These are phyloP conservation scores for Papilio helenus DNA, from an alignment of 1,140 invertebrate species.

Conservation along the genomic window DNA sequence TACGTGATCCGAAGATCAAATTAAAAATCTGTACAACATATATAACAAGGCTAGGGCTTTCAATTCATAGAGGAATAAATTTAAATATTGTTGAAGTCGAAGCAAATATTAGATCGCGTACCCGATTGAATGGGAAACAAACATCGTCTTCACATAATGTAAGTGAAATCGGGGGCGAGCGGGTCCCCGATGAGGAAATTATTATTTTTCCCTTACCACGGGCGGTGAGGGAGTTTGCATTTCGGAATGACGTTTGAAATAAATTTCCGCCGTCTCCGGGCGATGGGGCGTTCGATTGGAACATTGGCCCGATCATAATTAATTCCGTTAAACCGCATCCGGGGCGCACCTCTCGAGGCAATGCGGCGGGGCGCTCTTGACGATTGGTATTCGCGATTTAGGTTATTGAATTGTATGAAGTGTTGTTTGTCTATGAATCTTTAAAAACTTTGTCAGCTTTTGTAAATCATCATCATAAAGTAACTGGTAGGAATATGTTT, in stretches of 20 bases:
- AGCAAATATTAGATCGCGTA: slow-evolving; percentile 28
- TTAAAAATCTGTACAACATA: not conserved
- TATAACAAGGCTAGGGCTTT: not conserved
- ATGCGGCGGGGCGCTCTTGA: slow-evolving; percentile 22
- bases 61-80: not conserved
- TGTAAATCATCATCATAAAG: too few species aligned
- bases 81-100: slow-evolving; percentile 12
- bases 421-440: not conserved
- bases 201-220: slow-evolving; percentile 53
- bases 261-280: slow-evolving; percentile 68
- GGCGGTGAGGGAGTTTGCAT: slow-evolving; percentile 53
- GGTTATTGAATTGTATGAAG: not conserved
- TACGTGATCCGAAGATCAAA: not conserved
- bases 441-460: not conserved
- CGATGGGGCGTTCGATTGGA: slow-evolving; percentile 70
- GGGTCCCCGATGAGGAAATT: slow-evolving; percentile 54
- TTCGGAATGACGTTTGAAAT: slow-evolving; percentile 75
- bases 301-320: slow-evolving; percentile 78
- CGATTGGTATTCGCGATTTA: slow-evolving; percentile 26
- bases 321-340: slow-evolving; percentile 68
- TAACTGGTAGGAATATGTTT: too few species aligned
- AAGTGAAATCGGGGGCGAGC: slow-evolving; percentile 36
- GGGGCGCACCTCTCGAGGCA: slow-evolving; percentile 46
- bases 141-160: slow-evolving; percentile 23
- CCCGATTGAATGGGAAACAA: slow-evolving; percentile 22